Evolutionary conservation across 2,113 vertebrate species (phyloP).

Genomic region (Plecturocebus donacophilus): DNA sequence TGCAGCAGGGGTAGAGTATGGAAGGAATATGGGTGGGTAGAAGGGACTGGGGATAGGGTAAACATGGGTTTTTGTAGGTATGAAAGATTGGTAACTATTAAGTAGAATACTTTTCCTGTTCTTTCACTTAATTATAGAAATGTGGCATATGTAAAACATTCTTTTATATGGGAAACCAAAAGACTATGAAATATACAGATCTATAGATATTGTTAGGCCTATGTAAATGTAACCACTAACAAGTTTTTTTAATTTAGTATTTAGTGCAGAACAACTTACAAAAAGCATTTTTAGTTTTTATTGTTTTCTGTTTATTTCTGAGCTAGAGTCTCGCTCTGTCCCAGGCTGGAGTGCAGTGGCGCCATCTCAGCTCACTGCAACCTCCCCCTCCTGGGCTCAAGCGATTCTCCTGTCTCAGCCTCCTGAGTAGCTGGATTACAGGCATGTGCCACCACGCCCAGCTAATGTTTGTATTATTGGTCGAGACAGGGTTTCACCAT

Average conservation of each 20-base stretch:
- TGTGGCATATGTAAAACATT: not conserved
- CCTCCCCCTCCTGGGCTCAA: no score
- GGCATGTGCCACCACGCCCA: rapidly evolving
- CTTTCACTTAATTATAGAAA: not conserved
- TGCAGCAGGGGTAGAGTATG: not conserved
- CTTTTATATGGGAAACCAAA: not conserved
- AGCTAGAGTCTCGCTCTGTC: no score
- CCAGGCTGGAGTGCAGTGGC: no score
- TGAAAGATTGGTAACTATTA: not conserved
- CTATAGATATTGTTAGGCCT: not conserved
- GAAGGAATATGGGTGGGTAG: no score
- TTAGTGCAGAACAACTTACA: not conserved
- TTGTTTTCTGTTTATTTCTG: no score
- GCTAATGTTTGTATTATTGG: no score
- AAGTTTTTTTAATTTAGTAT: not conserved
- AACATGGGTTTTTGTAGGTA: not conserved
- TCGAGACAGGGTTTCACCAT: no score
- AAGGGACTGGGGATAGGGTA: not conserved
- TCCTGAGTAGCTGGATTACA: no score
- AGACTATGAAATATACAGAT: not conserved
- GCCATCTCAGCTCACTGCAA: no score
- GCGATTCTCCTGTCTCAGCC: no score
- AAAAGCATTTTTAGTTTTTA: not conserved
- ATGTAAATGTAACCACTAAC: not conserved
- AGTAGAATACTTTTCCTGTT: not conserved